Evolutionary conservation across 1,140 invertebrate species (phyloP).

Genomic region (Campoletis sonorensis): DNA sequence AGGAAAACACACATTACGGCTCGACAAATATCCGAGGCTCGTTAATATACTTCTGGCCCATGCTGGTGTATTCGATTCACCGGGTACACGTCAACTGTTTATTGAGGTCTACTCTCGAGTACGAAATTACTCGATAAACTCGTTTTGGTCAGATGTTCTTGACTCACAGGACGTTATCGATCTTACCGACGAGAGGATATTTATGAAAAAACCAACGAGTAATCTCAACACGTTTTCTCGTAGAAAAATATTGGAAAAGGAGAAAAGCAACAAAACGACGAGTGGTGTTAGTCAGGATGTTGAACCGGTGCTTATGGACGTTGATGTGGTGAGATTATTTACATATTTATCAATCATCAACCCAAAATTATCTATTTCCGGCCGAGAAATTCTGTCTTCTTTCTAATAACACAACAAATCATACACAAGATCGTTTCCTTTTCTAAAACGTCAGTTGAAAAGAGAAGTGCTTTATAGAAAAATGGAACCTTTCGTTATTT

Average conservation of each 20-base stretch:
- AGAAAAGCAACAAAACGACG: slow-evolving; percentile 58
- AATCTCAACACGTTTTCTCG: slow-evolving; percentile 68
- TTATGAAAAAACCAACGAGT: slow-evolving; percentile 73
- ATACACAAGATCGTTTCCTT: too few relatives aligned
- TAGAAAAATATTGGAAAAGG: slow-evolving; percentile 65
- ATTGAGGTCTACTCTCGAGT: slow-evolving; percentile 84
- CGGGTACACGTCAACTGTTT: slow-evolving; percentile 85
- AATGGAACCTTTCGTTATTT: too few relatives aligned
- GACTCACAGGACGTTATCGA: slow-evolving; percentile 82
- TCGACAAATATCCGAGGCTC: slow-evolving; percentile 90
- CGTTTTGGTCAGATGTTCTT: slow-evolving; percentile 85
- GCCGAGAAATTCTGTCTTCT: too few relatives aligned
- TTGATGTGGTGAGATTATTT: slow-evolving; percentile 55
- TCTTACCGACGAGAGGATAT: slow-evolving; percentile 82
- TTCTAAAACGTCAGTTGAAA: too few relatives aligned
- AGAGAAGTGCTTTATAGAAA: too few relatives aligned
- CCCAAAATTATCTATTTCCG: not conserved
- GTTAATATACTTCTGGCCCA: slow-evolving; percentile 94
- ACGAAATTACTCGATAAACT: slow-evolving; percentile 83
- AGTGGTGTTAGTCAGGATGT: slow-evolving; percentile 33
- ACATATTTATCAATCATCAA: slow-evolving; percentile 11
- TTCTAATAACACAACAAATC: too few relatives aligned
- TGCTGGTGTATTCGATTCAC: slow-evolving; percentile 89
- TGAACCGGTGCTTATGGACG: slow-evolving; percentile 56
- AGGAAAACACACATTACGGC: slow-evolving; percentile 89